Conservation (phyloP, 2,888 invertebrate genomes). For the Thera britannica region DNA sequence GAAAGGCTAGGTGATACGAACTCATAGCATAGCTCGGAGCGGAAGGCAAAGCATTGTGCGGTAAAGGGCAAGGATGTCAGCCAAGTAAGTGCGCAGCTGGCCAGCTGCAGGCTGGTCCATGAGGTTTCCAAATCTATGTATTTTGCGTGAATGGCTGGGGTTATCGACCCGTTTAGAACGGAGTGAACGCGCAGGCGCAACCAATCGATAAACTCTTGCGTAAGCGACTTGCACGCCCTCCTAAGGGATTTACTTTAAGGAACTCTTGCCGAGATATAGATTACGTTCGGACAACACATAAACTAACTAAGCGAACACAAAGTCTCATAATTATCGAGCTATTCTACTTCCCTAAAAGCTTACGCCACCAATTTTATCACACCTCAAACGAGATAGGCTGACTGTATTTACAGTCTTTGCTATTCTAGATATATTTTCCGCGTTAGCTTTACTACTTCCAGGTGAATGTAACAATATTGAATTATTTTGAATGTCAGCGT, state of each 20-base stretch:
- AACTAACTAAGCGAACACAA: constrained; percentile 39
- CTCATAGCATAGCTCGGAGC: constrained; percentile 38
- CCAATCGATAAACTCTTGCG: constrained; percentile 77
- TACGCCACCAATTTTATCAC: constrained; percentile 47
- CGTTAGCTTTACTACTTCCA: constrained; percentile 25
- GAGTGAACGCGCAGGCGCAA: constrained; percentile 68
- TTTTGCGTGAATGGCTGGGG: constrained; percentile 65
- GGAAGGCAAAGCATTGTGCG: constrained; percentile 42
- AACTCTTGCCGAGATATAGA: constrained; percentile 48
- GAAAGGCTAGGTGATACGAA: constrained; percentile 37
- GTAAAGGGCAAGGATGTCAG: constrained; percentile 55
- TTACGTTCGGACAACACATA: constrained; percentile 40
- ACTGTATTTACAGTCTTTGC: constrained; percentile 33
- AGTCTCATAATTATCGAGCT: constrained; percentile 53
- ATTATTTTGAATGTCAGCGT: too few species aligned
- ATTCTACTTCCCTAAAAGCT: constrained; percentile 58
- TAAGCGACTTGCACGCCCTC: constrained; percentile 71
- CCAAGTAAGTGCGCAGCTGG: constrained; percentile 59
- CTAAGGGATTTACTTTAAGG: constrained; percentile 66
- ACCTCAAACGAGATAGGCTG: constrained; percentile 35
- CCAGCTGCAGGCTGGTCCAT: constrained; percentile 46
- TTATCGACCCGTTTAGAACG: constrained; percentile 73
- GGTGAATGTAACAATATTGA: constrained; percentile 15
- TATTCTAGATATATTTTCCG: constrained; percentile 28
- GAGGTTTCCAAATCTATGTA: constrained; percentile 65